Evolutionary conservation across 2,888 invertebrate genomes (phyloP), one percentile per base, ranked within the genome.

Genomic region (Lissocephala sabroskyi): DNA sequence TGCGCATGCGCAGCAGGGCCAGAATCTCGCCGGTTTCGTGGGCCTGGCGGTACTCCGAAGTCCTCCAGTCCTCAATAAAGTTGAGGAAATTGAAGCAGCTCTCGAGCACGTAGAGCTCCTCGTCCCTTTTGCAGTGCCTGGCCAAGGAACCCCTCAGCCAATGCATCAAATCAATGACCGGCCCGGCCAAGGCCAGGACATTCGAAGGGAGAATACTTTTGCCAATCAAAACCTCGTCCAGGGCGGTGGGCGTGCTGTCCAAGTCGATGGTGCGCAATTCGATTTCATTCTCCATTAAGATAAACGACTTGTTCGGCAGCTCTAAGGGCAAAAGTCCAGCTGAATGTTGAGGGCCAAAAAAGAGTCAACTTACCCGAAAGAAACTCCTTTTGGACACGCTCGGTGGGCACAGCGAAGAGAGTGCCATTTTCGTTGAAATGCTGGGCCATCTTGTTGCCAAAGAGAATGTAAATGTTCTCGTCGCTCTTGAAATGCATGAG

Each of bases 401-500:
- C 81, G 16, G 79, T 82, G 45, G 83, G 82, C 46, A 85, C 79
- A 0, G 77, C 81, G 46, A 85, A 83, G 0, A 84, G 61, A 0
- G 83, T 84, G 14, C 83, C 83, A 40, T 84, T 83, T 43, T 83
- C 82, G 26, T 74, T 76, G 19, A 83, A 82, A 47, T 82, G 77
- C 10, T 65, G 70, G 16, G 81, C 75, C 75, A 83, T 65, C 54
- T 80, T 81, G 32, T 80, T 80, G 28, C 83, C 84, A 36, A 84
- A 78, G 1, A 83, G 30, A 10, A 85, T 80, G 45, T 83, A 84
- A 23, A 85, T 66, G 50, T 83, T 83, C 7, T 82, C 76, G 0
- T 76, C 73, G 30, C 82, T 83, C 35, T 82, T 80, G 44, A 83
- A 83, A 53, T 82, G 82, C 82, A 84, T 84, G 7, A 84, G 59